phyloP scores from a whole-genome alignment of 2,888 invertebrate genomes.

The Cistogaster globosa region DNA sequence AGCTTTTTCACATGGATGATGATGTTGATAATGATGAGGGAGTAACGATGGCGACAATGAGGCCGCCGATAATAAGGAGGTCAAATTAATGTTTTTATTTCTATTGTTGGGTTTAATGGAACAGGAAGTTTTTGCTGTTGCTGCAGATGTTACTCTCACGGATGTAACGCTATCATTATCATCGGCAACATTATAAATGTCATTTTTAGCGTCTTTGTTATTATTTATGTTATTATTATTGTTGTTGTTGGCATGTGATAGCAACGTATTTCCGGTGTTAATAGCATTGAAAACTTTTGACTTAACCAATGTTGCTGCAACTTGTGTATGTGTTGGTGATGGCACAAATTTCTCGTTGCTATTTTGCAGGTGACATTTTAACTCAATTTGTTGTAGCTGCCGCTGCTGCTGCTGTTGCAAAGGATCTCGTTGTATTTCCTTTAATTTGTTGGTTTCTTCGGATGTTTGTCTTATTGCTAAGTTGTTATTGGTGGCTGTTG shows the following conservation, averaged over 20 bases:
- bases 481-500: slow-evolving; percentile 42
- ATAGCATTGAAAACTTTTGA: slow-evolving; percentile 44
- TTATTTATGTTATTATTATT: slow-evolving; percentile 7
- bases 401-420: slow-evolving; percentile 50
- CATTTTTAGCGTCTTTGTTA: slow-evolving; percentile 61
- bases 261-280: slow-evolving; percentile 51
- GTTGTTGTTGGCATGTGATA: slow-evolving; percentile 39
- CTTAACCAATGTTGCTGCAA: slow-evolving; percentile 13
- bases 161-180: slow-evolving; percentile 30
- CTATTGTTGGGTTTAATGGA: slow-evolving; percentile 21
- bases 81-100: slow-evolving; percentile 6
- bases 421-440: slow-evolving; percentile 79
- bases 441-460: slow-evolving; percentile 69
- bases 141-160: slow-evolving; percentile 26
- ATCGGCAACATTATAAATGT: neutral
- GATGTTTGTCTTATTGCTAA: slow-evolving; percentile 63
- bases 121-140: slow-evolving; percentile 30
- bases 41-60: slow-evolving; percentile 50
- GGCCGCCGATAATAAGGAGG: slow-evolving; percentile 19
- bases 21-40: slow-evolving; percentile 69
- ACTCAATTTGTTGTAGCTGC: slow-evolving; percentile 41
- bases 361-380: slow-evolving; percentile 59
- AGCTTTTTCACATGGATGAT: slow-evolving; percentile 70
- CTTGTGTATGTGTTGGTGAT: slow-evolving; percentile 14
- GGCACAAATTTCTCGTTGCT: slow-evolving; percentile 48